These are phyloP conservation scores for Aporrectodea caliginosa DNA, from an alignment of 1,140 invertebrate species.

Conservation along the genomic window DNA sequence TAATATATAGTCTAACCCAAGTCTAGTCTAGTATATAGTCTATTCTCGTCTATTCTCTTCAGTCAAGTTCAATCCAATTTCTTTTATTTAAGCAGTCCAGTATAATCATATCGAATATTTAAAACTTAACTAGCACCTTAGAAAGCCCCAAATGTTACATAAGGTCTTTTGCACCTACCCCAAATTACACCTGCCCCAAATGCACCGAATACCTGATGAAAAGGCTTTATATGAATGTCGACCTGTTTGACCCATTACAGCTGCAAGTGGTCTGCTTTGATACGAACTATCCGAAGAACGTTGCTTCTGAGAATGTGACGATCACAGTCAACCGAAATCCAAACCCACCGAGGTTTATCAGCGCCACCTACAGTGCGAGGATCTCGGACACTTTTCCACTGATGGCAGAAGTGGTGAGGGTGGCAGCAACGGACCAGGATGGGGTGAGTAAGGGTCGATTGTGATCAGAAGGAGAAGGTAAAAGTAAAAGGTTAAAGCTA, in stretches of 20 bases:
- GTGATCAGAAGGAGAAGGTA: neutral
- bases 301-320: conserved; percentile 34
- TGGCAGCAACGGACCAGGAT: conserved; percentile 36
- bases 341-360: conserved; percentile 22
- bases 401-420: conserved; percentile 27
- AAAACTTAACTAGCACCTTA: no score
- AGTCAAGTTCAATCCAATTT: no score
- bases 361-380: conserved; percentile 29
- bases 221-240: no score
- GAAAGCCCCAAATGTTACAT: no score
- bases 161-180: no score
- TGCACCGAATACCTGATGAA: no score
- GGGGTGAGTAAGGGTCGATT: neutral
- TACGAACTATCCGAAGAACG: conserved; percentile 25
- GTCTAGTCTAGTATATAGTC: no score
- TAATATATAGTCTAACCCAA: no score
- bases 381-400: conserved; percentile 37
- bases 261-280: conserved; percentile 27
- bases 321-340: conserved; percentile 31
- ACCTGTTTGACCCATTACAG: conserved; percentile 29
- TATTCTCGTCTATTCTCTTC: no score
- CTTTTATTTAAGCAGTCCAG: no score
- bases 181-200: no score
- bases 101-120: no score
- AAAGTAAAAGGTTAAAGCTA: neutral